A percentile compares a stretch with the other conserved stretches of the same genome.
phyloP scores from a whole-genome alignment of 2,797 vertebrate genomes.

The Psittacula echo region DNA sequence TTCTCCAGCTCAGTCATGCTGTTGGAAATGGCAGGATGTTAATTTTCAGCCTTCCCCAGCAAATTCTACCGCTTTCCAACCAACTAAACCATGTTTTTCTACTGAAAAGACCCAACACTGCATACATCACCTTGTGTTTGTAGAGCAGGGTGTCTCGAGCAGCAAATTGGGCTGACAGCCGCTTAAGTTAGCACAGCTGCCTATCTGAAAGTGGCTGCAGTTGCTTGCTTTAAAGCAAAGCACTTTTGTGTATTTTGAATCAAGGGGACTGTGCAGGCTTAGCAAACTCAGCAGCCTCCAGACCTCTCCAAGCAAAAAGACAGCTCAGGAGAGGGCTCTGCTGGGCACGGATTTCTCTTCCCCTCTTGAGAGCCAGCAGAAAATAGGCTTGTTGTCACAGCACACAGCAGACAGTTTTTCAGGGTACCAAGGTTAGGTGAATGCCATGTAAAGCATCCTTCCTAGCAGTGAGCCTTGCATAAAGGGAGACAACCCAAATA shows the following conservation, averaged over 20 bases:
- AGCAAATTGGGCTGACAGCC: neutral
- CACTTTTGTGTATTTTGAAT: neutral
- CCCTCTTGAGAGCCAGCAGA: neutral
- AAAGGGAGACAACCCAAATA: conserved; percentile 48
- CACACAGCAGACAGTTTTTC: neutral
- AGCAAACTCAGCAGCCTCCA: neutral
- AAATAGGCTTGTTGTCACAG: neutral
- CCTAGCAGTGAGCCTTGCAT: neutral
- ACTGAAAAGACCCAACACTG: neutral
- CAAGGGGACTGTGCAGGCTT: neutral
- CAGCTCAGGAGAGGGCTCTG: neutral
- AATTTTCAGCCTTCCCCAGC: conserved; percentile 41
- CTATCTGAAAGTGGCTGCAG: neutral
- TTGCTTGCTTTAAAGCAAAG: neutral
- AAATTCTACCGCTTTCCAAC: neutral
- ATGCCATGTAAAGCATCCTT: neutral
- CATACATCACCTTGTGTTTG: neutral
- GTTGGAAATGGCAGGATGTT: conserved; percentile 70
- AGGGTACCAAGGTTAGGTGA: neutral
- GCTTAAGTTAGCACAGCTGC: neutral
- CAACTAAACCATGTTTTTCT: neutral
- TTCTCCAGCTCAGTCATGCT: conserved; percentile 99
- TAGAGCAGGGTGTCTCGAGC: rapidly evolving
- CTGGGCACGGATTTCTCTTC: neutral
- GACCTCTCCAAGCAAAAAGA: neutral